Evolutionary conservation across 2,113 vertebrate species (phyloP).

Genomic region (Datnioides undecimradiatus): DNA sequence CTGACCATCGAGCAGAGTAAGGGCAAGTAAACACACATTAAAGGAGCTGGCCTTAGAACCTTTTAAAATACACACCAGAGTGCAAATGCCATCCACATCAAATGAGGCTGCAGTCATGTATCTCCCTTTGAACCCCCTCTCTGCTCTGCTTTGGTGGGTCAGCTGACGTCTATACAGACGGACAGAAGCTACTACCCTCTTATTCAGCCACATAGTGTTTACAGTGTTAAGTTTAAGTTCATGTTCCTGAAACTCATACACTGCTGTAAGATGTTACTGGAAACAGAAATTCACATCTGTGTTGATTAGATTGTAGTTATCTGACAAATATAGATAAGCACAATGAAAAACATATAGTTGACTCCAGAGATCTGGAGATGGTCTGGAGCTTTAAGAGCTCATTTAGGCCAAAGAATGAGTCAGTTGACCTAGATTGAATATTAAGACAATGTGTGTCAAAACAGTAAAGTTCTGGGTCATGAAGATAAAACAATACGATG

Average conservation of each 20-base stretch:
- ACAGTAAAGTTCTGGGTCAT: neutral
- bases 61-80: constrained; percentile 71
- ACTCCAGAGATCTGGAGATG: neutral
- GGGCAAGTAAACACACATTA: constrained; percentile 74
- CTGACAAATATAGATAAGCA: neutral
- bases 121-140: constrained; percentile 69
- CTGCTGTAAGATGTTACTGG: neutral
- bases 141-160: constrained; percentile 36
- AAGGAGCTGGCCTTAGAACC: constrained; percentile 56
- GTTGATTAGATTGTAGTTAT: neutral
- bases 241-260: neutral
- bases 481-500: too few species aligned
- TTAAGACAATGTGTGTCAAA: neutral
- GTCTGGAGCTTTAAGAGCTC: neutral
- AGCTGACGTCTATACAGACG: constrained; percentile 40
- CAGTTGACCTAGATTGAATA: neutral
- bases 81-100: constrained; percentile 79
- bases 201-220: constrained; percentile 5
- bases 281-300: neutral
- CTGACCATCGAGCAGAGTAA: constrained; percentile 44
- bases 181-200: constrained; percentile 27
- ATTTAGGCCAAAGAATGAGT: neutral
- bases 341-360: neutral
- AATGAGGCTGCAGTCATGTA: constrained; percentile 56
- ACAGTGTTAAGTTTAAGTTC: neutral